These are phyloP conservation scores for Pristionchus exspectatus DNA, from an alignment of 2,888 invertebrate genomes.

Conservation along the genomic window DNA sequence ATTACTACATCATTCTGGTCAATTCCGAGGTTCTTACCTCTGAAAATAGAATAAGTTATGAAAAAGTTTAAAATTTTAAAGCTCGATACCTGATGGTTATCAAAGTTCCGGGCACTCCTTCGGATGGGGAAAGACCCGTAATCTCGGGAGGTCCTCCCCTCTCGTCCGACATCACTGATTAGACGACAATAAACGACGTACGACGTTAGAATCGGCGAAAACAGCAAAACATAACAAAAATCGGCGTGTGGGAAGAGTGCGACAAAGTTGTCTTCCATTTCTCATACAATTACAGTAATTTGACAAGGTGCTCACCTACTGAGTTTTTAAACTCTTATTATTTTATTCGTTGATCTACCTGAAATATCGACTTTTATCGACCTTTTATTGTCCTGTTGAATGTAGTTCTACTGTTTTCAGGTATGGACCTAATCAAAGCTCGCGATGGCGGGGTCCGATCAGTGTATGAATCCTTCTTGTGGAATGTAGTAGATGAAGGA, in stretches of 20 bases:
- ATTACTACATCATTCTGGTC: slow-evolving; percentile 87
- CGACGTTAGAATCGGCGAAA: slow-evolving; percentile 17
- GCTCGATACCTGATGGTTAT: slow-evolving; percentile 51
- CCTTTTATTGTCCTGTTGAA: neutral
- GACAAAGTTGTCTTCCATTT: neutral
- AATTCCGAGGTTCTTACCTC: slow-evolving; percentile 93
- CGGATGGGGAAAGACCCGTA: slow-evolving; percentile 97
- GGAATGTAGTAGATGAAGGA: slow-evolving; percentile 53
- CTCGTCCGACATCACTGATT: neutral
- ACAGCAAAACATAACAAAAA: neutral
- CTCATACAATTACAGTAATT: neutral
- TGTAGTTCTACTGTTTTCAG: neutral
- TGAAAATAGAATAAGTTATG: slow-evolving; percentile 80
- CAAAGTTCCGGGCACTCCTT: slow-evolving; percentile 83
- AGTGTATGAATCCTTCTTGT: slow-evolving; percentile 51
- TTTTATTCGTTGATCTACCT: neutral
- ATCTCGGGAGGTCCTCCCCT: slow-evolving; percentile 81
- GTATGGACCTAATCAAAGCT: slow-evolving; percentile 51
- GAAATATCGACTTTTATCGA: neutral
- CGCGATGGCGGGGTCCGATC: slow-evolving; percentile 51
- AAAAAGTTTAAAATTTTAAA: neutral
- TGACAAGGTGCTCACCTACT: neutral
- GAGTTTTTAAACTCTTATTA: neutral
- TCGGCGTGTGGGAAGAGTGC: neutral
- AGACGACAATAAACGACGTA: neutral